phyloP scores from a whole-genome alignment of 2,888 invertebrate genomes.

The Chrysolina oricalcia region DNA sequence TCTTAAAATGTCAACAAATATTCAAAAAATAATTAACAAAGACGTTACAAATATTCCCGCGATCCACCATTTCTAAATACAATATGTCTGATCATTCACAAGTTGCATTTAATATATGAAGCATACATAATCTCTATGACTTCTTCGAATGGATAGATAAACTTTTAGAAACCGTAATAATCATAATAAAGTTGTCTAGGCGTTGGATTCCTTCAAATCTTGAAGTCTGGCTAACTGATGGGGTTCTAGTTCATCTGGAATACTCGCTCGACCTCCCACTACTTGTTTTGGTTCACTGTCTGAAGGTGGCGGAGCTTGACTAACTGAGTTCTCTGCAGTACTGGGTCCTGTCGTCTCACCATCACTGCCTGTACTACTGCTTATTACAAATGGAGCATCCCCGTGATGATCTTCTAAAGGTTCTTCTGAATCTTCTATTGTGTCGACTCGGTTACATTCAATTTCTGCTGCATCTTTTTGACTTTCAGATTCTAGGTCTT shows the following conservation, averaged over 20 bases:
- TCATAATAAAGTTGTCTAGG: conserved; percentile 74
- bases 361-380: conserved; percentile 73
- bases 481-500: conserved; percentile 31
- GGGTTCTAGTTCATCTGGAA: conserved; percentile 91
- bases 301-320: conserved; percentile 67
- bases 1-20: conserved; percentile 43
- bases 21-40: conserved; percentile 62
- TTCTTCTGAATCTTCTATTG: conserved; percentile 56
- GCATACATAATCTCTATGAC: conserved; percentile 62
- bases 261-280: conserved; percentile 86
- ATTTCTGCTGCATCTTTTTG: conserved; percentile 17
- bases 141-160: conserved; percentile 46
- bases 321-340: conserved; percentile 77
- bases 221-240: conserved; percentile 91
- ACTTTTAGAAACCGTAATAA: conserved; percentile 27
- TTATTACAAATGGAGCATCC: conserved; percentile 74
- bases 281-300: conserved; percentile 76
- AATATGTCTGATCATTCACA: conserved; percentile 46
- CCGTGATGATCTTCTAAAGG: conserved; percentile 74
- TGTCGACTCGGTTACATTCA: conserved; percentile 31
- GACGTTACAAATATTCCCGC: conserved; percentile 62
- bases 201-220: conserved; percentile 92
- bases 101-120: conserved; percentile 57
- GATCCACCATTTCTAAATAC: conserved; percentile 51
- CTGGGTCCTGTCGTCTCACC: conserved; percentile 79